phyloP scores from a whole-genome alignment of 2,888 invertebrate species.

The Litoditis marina region DNA sequence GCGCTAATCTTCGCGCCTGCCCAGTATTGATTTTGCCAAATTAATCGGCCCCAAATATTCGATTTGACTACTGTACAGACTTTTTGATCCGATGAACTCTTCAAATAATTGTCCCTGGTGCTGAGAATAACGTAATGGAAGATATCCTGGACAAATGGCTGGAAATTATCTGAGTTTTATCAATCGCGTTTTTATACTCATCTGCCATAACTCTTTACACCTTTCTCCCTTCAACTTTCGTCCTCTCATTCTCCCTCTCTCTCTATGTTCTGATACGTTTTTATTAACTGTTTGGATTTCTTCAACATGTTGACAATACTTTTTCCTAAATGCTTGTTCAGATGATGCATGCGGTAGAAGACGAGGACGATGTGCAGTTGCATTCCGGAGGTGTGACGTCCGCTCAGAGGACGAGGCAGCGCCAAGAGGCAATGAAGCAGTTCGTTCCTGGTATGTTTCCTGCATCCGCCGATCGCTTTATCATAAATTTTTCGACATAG shows the following conservation, averaged over 20 bases:
- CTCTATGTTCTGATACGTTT: neutral
- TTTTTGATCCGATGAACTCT: no score
- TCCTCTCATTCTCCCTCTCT: neutral
- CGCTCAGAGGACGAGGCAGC: slow-evolving; percentile 9
- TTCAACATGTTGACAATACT: neutral
- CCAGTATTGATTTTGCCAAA: no score
- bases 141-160: no score
- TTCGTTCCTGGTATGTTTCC: slow-evolving; percentile 1
- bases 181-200: no score
- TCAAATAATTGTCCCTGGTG: no score
- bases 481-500: no score
- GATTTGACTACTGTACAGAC: no score
- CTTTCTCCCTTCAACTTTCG: neutral
- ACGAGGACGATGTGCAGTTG: slow-evolving; percentile 10
- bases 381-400: slow-evolving; percentile 6
- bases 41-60: no score
- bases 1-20: no score
- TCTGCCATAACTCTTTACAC: no score
- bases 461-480: neutral
- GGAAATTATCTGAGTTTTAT: no score
- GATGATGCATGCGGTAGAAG: slow-evolving; percentile 10
- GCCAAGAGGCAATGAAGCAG: slow-evolving; percentile 14
- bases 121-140: no score
- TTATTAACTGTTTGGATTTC: neutral
- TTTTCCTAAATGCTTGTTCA: neutral